Percentiles rank a stretch among this genome's conserved stretches.
Evolutionary conservation across 2,797 vertebrate species (phyloP).

Genomic region (Mycteria americana): DNA sequence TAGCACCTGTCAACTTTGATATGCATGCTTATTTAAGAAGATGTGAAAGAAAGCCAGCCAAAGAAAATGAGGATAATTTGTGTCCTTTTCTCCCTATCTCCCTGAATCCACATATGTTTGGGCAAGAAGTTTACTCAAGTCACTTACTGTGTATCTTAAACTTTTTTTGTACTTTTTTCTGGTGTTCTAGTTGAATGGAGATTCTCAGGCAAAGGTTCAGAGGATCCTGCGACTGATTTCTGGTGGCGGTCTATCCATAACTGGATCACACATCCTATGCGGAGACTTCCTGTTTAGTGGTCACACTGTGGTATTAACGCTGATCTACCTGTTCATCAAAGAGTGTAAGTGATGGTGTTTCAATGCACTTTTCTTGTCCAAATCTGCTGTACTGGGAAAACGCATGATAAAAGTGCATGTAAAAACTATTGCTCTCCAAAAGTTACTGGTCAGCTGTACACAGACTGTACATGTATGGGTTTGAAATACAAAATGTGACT

Average conservation of each 20-base stretch:
- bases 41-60: not conserved
- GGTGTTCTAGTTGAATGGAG: conserved; percentile 85
- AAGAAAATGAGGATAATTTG: not conserved
- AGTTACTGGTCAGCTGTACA: not conserved
- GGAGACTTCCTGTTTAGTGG: conserved; percentile 98
- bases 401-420: fast-evolving
- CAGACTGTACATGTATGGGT: not conserved
- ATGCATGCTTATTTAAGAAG: not conserved
- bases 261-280: conserved; percentile 92
- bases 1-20: not conserved
- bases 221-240: conserved; percentile 91
- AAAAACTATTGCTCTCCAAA: not conserved
- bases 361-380: not conserved
- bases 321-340: conserved; percentile 97
- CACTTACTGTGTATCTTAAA: not conserved
- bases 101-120: not conserved
- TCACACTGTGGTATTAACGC: conserved; percentile 93
- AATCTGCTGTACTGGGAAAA: not conserved
- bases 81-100: not conserved
- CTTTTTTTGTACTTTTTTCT: not conserved
- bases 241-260: conserved; percentile 93
- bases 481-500: not conserved
- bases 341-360: conserved; percentile 86
- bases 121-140: not conserved
- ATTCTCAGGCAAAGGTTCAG: conserved; percentile 92